Percentiles rank a stretch among this genome's conserved stretches.
Conservation (phyloP, 2,797 vertebrate genomes). For the Peromyscus aztecus region DNA sequence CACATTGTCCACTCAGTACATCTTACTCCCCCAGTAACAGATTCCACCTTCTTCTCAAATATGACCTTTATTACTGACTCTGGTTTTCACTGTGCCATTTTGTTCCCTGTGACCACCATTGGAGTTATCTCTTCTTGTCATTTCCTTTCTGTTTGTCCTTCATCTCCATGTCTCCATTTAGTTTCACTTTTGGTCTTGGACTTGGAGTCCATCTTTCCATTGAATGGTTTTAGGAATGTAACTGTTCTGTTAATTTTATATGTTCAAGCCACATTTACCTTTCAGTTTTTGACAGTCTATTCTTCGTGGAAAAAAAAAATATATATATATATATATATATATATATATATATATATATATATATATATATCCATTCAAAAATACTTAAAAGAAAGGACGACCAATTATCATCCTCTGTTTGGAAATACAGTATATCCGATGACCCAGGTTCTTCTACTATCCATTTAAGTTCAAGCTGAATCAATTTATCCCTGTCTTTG, state of each 20-base stretch:
- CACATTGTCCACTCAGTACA: too few relatives aligned
- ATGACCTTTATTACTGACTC: background rate
- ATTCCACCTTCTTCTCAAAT: background rate
- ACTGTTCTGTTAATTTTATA: background rate
- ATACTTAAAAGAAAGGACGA: background rate
- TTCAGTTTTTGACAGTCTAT: background rate
- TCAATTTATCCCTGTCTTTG: background rate
- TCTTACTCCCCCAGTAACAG: background rate
- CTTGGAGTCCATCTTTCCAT: background rate
- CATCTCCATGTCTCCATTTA: background rate
- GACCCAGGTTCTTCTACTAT: background rate
- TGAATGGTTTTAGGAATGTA: background rate
- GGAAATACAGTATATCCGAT: background rate
- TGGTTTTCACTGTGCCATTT: background rate
- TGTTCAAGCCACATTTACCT: background rate
- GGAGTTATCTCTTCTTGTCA: background rate
- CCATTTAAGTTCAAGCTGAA: background rate
- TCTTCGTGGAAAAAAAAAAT: background rate
- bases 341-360: too few relatives aligned
- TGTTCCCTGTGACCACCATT: background rate
- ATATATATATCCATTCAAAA: slow-evolving; percentile 3
- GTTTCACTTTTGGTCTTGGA: background rate
- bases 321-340: background rate
- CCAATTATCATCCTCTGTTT: background rate
- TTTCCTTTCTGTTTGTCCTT: background rate